These are phyloP conservation scores for Patiria miniata DNA, from an alignment of 35 echinoderm and acorn worm genomes.

Conservation along the genomic window DNA sequence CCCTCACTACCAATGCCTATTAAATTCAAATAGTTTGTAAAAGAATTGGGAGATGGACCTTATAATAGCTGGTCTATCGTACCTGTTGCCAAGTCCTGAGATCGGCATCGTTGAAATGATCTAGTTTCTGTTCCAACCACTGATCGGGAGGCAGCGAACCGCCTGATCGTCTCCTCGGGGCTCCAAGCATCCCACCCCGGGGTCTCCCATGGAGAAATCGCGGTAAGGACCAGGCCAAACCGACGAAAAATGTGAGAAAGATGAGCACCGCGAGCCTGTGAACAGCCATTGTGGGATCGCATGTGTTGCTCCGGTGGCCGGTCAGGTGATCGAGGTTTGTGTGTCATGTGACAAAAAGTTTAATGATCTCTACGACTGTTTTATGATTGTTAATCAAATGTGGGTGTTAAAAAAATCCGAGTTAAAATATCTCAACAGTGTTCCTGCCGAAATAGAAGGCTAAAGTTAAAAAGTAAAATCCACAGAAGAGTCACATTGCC, in stretches of 20 bases:
- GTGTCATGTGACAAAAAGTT: background rate
- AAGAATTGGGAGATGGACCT: too few relatives aligned
- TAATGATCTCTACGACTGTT: background rate
- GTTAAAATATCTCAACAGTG: too few relatives aligned
- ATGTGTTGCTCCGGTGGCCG: background rate
- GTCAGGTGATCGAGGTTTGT: background rate
- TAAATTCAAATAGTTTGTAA: too few relatives aligned
- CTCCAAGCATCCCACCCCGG: conserved; percentile 52
- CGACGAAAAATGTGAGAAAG: conserved; percentile 30
- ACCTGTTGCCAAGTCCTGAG: conserved; percentile 85
- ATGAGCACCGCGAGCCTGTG: background rate
- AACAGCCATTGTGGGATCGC: background rate
- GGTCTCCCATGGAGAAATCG: conserved; percentile 56
- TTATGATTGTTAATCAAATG: background rate
- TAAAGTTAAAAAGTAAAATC: too few relatives aligned
- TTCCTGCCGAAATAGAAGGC: too few relatives aligned
- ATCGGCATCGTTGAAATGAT: conserved; percentile 92
- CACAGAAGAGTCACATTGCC: too few relatives aligned
- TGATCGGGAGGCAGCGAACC: conserved; percentile 46
- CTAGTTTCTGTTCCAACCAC: conserved; percentile 83
- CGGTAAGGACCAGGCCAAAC: conserved; percentile 10
- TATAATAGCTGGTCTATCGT: background rate
- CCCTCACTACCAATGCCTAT: too few relatives aligned
- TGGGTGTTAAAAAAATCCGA: too few relatives aligned
- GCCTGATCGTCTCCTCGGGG: background rate